Evolutionary conservation across 2,888 invertebrate species (phyloP).

Genomic region (Cabera pusaria): DNA sequence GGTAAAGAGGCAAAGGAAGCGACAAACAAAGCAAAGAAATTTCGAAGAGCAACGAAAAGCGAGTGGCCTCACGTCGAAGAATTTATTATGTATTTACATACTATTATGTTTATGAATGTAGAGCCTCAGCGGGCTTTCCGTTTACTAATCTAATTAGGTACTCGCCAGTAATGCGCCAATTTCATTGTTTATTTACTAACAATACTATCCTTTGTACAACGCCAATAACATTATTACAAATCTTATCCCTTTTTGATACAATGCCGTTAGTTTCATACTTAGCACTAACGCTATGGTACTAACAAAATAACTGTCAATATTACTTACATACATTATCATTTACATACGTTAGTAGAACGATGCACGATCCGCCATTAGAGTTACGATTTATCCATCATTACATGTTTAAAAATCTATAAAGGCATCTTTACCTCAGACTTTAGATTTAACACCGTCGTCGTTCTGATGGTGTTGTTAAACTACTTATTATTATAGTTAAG

Average conservation of each 20-base stretch:
- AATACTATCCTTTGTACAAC: constrained; percentile 81
- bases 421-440: constrained; percentile 84
- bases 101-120: constrained; percentile 47
- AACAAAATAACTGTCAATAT: constrained; percentile 81
- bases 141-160: constrained; percentile 82
- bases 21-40: constrained; percentile 49
- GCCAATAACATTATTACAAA: constrained; percentile 76
- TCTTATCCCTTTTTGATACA: constrained; percentile 73
- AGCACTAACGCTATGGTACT: constrained; percentile 67
- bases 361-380: constrained; percentile 70
- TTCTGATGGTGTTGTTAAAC: constrained; percentile 73
- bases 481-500: constrained; percentile 75
- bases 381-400: constrained; percentile 69
- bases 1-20: constrained; percentile 43
- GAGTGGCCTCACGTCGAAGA: constrained; percentile 61
- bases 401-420: constrained; percentile 80
- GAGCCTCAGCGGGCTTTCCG: constrained; percentile 76
- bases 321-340: constrained; percentile 70
- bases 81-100: constrained; percentile 65
- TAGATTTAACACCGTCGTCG: constrained; percentile 79
- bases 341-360: constrained; percentile 75
- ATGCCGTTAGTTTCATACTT: constrained; percentile 71
- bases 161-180: constrained; percentile 84
- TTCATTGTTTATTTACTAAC: constrained; percentile 75
- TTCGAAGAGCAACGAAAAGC: constrained; percentile 68